phyloP scores from a whole-genome alignment of 2,113 vertebrate genomes.

The Geococcyx californianus region DNA sequence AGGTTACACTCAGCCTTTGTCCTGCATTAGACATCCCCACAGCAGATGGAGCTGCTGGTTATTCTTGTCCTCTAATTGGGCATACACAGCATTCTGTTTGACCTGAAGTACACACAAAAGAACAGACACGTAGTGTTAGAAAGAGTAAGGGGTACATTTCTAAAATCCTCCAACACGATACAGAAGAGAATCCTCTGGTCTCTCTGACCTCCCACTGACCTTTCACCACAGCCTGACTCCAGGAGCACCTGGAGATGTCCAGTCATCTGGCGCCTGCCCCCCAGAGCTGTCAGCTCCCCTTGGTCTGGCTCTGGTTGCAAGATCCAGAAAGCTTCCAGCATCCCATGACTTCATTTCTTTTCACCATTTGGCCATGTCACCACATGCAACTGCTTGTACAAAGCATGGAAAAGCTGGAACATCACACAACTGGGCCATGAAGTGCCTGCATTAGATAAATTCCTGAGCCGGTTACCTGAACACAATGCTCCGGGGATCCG shows the following conservation, averaged over 20 bases:
- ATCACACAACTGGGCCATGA: neutral
- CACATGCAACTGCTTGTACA: neutral
- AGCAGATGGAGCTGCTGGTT: neutral
- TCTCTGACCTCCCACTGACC: neutral
- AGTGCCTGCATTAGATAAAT: neutral
- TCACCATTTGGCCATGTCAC: neutral
- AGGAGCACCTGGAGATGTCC: neutral
- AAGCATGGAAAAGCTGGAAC: neutral
- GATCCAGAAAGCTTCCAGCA: neutral
- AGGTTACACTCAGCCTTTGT: conserved; percentile 9
- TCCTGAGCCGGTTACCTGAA: neutral
- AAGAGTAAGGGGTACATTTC: neutral
- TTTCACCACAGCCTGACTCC: neutral
- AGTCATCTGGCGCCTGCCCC: neutral
- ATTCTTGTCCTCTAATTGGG: conserved; percentile 30
- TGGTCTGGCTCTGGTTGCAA: neutral
- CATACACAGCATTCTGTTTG: neutral
- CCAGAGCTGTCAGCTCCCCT: neutral
- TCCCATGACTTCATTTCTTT: neutral
- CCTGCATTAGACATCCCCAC: neutral
- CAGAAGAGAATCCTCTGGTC: neutral
- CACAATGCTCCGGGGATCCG: conserved; percentile 1
- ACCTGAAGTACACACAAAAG: neutral
- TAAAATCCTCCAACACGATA: neutral
- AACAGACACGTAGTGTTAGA: neutral